Base-by-base conservation (phyloP, 2,113 vertebrate genomes). In the Todiramphus chloris region DNA sequence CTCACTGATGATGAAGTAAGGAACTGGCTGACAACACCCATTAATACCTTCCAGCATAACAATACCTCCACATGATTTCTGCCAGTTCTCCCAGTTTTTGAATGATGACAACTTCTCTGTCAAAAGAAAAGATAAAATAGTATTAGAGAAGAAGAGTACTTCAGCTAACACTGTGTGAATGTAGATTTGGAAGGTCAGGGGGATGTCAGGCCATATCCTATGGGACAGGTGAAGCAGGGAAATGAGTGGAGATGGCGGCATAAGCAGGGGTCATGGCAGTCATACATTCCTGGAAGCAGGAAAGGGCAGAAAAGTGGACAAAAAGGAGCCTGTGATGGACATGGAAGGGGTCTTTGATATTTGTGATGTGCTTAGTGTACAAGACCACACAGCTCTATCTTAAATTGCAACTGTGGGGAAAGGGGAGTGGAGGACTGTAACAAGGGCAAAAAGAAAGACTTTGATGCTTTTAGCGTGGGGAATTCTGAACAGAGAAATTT, bases 11-110 rank as follows among this genome's bases (percentile, higher is more conserved):
- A 28, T 4, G n/a, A 53, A 73, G 60, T 78, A 81, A 93, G 66
- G 69, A 92, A 76, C 56, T 79, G 64, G 60, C 87, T 93, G 91
- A 82, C 82, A 94, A 60, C 81, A 83, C 44, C 83, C 74, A 62
- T 89, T 93, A 87, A 79, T 94, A 91, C 62, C 53, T 91, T 74
- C 76, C 63, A 39, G 46, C 46, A 6, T 70, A 92, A 88, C 46
- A 83, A 67, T 89, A 59, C n/a, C 37, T 87, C 76, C 66, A 21
- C 53, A 6, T 82, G 58, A 64, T 67, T 89, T 70, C 82, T 94
- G 41, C 80, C 73, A 60, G 19, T 89, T 78, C 66, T 75, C 51
- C 46, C 20, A 43, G 58, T 68, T 87, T 84, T 67, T 28, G 5
- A 84, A 56, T 75, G 56, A 63, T 89, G 73, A 82, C n/a, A 86